Conservation (phyloP, 2,797 vertebrate species). For the Pygocentrus nattereri region DNA sequence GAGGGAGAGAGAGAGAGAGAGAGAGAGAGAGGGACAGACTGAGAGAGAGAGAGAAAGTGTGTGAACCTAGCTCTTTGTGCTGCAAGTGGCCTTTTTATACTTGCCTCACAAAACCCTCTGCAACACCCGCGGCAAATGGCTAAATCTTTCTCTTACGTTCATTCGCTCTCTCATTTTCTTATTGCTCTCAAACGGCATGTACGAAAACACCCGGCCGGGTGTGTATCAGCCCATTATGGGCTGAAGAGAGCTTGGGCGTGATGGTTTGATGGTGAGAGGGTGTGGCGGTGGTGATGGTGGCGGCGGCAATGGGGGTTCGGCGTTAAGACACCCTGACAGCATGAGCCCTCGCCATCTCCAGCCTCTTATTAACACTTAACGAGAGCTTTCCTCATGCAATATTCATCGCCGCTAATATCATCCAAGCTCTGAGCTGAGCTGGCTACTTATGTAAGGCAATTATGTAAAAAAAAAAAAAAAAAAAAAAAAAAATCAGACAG, state of each 20-base stretch:
- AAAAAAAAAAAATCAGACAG: conserved; percentile 81
- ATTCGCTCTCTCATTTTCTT: not conserved
- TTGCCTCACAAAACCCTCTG: conserved; percentile 75
- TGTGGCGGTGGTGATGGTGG: conserved; percentile 69
- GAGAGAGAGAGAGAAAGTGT: conserved; percentile 73
- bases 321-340: conserved; percentile 81
- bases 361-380: conserved; percentile 86
- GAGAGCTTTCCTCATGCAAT: conserved; percentile 85
- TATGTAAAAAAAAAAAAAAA: conserved; percentile 75
- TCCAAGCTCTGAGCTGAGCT: conserved; percentile 78
- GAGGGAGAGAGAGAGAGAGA: conserved; percentile 76
- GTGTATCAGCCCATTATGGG: not conserved
- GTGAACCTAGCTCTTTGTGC: conserved; percentile 76
- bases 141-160: not conserved
- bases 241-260: conserved; percentile 49
- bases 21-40: conserved; percentile 73
- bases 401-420: conserved; percentile 84
- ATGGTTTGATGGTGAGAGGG: not conserved
- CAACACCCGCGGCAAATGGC: conserved; percentile 69
- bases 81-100: conserved; percentile 76
- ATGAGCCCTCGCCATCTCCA: conserved; percentile 76
- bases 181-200: not conserved
- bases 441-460: conserved; percentile 86
- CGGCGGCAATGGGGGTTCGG: conserved; percentile 45
- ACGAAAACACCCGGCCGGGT: not conserved